Percentiles rank a stretch among this genome's conserved stretches.
These are phyloP conservation scores for Machaerirhynchus nigripectus DNA, from an alignment of 2,113 vertebrate species.

Conservation along the genomic window DNA sequence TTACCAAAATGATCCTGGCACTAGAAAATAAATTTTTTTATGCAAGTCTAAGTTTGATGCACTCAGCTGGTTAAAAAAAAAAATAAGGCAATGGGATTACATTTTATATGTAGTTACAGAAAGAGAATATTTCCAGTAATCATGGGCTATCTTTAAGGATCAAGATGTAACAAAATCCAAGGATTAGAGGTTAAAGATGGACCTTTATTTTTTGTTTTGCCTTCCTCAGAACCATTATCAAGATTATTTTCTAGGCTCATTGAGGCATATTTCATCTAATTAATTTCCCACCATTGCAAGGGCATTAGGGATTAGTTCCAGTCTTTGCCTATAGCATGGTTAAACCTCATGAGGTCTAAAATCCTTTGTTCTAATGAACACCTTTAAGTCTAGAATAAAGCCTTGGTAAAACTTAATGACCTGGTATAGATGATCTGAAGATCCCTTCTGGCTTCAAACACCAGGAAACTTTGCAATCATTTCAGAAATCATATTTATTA, in stretches of 20 bases:
- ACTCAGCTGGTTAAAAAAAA: background rate
- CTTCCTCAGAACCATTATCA: background rate
- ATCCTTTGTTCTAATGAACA: constrained; percentile 39
- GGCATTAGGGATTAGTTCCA: constrained; percentile 12
- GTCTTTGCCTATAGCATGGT: constrained; percentile 22
- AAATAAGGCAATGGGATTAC: background rate
- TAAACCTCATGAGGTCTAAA: constrained; percentile 29
- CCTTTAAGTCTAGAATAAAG: constrained; percentile 48
- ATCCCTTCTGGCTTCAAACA: constrained; percentile 15
- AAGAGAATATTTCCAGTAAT: background rate
- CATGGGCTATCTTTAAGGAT: background rate
- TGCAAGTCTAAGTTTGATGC: background rate
- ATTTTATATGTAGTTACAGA: background rate
- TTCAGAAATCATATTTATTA: constrained; percentile 57
- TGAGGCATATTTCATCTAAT: constrained; percentile 30
- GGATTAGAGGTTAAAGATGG: background rate
- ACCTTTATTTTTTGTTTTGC: constrained; percentile 9
- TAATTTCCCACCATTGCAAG: constrained; percentile 21
- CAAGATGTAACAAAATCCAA: background rate
- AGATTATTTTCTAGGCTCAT: constrained; percentile 14
- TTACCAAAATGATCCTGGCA: background rate
- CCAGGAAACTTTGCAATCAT: constrained; percentile 5
- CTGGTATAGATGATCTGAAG: background rate
- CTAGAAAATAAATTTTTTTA: background rate
- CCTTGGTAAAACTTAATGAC: constrained; percentile 33